Conservation (phyloP, 2,113 vertebrate species). For the Oxygymnocypris stewartii region DNA sequence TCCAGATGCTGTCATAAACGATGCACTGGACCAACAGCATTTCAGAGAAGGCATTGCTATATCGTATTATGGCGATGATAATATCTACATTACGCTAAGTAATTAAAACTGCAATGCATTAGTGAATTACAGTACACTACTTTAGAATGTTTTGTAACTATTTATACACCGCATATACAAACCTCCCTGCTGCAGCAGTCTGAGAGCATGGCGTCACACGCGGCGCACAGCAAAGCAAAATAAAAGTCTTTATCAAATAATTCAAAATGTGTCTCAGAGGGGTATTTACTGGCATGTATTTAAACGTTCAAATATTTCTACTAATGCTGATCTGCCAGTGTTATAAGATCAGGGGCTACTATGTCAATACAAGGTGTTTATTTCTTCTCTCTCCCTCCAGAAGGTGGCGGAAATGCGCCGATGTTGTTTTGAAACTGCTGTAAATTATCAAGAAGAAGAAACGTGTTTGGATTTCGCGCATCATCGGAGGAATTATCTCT, state of each 20-base stretch:
- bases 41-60: background rate
- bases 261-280: background rate
- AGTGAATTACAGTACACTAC: background rate
- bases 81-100: background rate
- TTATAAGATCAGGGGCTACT: background rate
- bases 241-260: background rate
- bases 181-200: background rate
- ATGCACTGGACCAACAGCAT: background rate
- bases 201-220: background rate
- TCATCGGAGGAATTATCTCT: background rate
- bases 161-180: background rate
- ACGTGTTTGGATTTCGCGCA: background rate
- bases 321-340: background rate
- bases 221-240: background rate
- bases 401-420: background rate
- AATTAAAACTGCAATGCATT: background rate
- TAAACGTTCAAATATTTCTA: background rate
- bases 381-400: background rate
- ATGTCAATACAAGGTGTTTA: background rate
- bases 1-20: background rate
- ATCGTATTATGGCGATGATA: background rate
- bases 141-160: background rate
- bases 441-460: background rate
- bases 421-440: background rate
- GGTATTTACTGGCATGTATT: background rate